Evolutionary conservation across 2,797 vertebrate species (phyloP).

Genomic region (Sciaenops ocellatus): DNA sequence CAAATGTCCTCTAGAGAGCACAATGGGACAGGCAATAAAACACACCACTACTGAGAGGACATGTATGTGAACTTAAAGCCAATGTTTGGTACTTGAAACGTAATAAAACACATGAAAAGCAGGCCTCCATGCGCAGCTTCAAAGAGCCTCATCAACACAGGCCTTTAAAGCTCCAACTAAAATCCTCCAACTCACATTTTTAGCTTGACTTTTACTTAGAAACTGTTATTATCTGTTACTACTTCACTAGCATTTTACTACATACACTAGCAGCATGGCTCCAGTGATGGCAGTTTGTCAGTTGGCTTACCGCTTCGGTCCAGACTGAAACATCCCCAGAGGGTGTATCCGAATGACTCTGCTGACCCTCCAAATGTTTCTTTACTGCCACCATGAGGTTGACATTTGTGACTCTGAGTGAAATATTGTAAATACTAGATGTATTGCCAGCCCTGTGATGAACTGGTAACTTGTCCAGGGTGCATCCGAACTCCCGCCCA

Average conservation of each 20-base stretch:
- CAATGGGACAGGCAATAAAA: constrained; percentile 10
- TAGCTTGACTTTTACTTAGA: neutral
- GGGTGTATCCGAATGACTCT: neutral
- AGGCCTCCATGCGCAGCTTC: neutral
- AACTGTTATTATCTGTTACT: neutral
- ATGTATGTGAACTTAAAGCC: neutral
- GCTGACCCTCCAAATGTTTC: neutral
- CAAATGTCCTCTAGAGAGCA: constrained; percentile 27
- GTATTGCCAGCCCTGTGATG: too few species aligned
- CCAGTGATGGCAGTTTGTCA: neutral
- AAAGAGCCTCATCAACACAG: neutral
- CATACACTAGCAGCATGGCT: neutral
- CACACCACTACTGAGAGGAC: neutral
- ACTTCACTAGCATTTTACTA: too few species aligned
- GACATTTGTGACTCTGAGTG: neutral
- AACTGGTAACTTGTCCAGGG: too few species aligned
- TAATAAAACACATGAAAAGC: neutral
- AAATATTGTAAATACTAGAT: neutral
- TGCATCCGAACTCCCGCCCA: too few species aligned
- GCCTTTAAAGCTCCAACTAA: neutral
- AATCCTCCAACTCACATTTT: neutral
- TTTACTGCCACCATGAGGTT: neutral
- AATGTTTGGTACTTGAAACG: neutral
- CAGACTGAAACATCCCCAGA: neutral
- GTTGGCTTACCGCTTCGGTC: neutral